These are phyloP conservation scores for Papilio polytes DNA, from an alignment of 1,140 invertebrate genomes.

Conservation along the genomic window DNA sequence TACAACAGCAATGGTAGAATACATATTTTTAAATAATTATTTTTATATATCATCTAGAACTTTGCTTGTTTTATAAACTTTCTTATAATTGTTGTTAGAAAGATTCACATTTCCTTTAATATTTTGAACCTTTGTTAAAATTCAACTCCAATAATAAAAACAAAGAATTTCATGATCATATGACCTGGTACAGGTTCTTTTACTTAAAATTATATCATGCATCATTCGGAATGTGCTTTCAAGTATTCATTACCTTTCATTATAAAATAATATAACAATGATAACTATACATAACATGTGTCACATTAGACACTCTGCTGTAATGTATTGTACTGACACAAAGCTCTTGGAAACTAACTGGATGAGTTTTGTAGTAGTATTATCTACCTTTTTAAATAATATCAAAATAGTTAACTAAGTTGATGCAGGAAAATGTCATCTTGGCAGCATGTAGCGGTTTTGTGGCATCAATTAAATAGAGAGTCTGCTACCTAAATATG, in stretches of 20 bases:
- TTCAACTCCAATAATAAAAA: background rate
- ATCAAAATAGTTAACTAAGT: background rate
- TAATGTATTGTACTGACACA: background rate
- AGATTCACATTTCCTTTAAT: background rate
- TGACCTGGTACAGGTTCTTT: background rate
- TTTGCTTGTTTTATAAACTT: background rate
- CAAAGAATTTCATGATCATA: background rate
- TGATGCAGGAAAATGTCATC: background rate
- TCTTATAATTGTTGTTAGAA: background rate
- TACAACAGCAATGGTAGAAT: slow-evolving; percentile 72
- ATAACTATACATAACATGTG: background rate
- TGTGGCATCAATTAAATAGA: background rate
- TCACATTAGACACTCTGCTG: background rate
- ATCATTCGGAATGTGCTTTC: slow-evolving; percentile 26
- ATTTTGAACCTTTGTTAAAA: background rate
- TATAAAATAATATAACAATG: background rate
- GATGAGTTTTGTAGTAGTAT: background rate
- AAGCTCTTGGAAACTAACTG: background rate
- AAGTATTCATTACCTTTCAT: slow-evolving; percentile 10
- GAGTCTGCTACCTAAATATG: background rate
- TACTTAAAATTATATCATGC: slow-evolving; percentile 2
- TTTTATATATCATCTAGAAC: background rate
- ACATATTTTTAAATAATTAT: slow-evolving; percentile 43
- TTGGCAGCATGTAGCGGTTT: background rate
- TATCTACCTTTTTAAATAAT: background rate